Evolutionary conservation across 1,140 invertebrate genomes (phyloP), one percentile per base, ranked within the genome.

Genomic region (Trichonephila inaurata): DNA sequence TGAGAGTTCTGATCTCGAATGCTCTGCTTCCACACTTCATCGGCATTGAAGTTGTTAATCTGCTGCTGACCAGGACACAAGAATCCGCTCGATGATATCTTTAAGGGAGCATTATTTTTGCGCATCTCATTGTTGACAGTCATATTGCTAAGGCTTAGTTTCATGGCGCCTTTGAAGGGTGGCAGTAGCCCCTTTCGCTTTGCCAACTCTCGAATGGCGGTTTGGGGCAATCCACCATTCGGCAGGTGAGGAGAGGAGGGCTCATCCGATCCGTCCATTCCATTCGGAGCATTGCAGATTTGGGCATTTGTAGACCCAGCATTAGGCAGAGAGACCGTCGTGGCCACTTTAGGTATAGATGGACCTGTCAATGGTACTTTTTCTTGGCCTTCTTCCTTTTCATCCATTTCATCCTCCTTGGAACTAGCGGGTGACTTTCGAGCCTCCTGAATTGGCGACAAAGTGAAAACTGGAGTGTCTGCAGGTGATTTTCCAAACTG

Each of bases 381-480:
- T 60, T 93, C 92, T 24, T 93, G 66, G 16, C 18, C 58, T 66
- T 60, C 85, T 24, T 91, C 89, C 40, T 94, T 91, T 28, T 94
- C 94, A 28, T 94, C 90, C 94, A 94, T 94, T 62, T 94, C 94
- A 19, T 94, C 94, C 24, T 94, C 94, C 64, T 91, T 94, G 58
- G 94, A 94, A 24, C 89, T 90, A 19, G 85, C 92, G 5, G 94
- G 94, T 7, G 92, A 94, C 61, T 94, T 94, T 14, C 91, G 44
- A 12, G 72, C 93, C 61, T 94, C 94, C 51, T 94, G 92, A n/a
- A 94, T 94, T 10, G 94, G 94, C n/a, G 94, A 94, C 33, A 94
- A 33, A 7, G 94, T 94, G 64, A 94, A 89, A 4, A 94, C 92
- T 4, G 94, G 94, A 58, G 91, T 91, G 16, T 94, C 94, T 33